phyloP scores from a whole-genome alignment of 2,888 invertebrate species.

The Drosophila austrosaltans region DNA sequence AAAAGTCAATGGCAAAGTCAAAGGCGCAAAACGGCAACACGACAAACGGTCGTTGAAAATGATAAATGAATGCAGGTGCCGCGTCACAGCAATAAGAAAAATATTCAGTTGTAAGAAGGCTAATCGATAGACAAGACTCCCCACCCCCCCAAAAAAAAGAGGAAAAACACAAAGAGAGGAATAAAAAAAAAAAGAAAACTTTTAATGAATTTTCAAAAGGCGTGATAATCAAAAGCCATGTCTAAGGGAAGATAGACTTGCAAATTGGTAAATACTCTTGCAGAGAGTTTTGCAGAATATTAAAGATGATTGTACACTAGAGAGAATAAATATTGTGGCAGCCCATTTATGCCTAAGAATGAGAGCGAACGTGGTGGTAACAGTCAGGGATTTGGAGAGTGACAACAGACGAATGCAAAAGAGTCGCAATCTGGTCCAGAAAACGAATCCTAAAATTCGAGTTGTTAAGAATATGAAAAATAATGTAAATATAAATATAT shows the following conservation, averaged over 20 bases:
- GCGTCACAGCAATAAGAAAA: conserved; percentile 14
- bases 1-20: conserved; percentile 75
- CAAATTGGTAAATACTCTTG: neutral
- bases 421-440: too few species aligned
- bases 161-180: conserved; percentile 11
- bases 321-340: too few species aligned
- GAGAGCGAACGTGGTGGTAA: too few species aligned
- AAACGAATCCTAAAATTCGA: too few species aligned
- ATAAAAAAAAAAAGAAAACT: conserved; percentile 48
- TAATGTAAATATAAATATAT: too few species aligned
- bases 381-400: too few species aligned
- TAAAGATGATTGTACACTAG: neutral
- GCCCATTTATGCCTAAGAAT: too few species aligned
- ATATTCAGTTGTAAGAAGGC: conserved; percentile 25
- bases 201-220: conserved; percentile 76
- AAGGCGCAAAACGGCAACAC: conserved; percentile 69
- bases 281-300: neutral
- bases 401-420: too few species aligned
- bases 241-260: conserved; percentile 17
- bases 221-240: conserved; percentile 71
- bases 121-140: conserved; percentile 64
- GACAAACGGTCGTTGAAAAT: conserved; percentile 63
- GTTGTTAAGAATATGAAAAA: too few species aligned
- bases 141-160: conserved; percentile 15
- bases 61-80: conserved; percentile 77